Percentiles rank a stretch among this genome's conserved stretches.
Evolutionary conservation across 2,113 vertebrate genomes (phyloP).

Genomic region (Atrichornis clamosus): DNA sequence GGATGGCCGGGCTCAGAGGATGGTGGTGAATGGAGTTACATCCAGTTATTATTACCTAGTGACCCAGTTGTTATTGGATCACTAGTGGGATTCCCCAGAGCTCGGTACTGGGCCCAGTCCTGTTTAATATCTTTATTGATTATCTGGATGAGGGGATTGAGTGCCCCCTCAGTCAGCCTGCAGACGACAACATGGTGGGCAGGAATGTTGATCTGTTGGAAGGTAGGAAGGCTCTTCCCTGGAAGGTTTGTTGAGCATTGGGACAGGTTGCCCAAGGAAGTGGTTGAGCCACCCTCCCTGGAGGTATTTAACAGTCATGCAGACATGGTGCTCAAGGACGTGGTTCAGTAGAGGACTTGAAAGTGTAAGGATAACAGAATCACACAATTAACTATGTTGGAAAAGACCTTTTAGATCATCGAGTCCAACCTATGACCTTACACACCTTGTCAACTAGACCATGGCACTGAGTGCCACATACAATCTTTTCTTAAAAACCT

Average conservation of each 20-base stretch:
- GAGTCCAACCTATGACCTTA: too few relatives aligned
- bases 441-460: too few relatives aligned
- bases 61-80: rapidly evolving
- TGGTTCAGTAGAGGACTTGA: not conserved
- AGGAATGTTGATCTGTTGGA: not conserved
- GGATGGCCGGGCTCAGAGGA: not conserved
- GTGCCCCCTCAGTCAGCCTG: not conserved
- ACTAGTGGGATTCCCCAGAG: not conserved
- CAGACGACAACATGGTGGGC: not conserved
- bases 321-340: not conserved
- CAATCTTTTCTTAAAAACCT: too few relatives aligned
- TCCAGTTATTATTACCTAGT: too few relatives aligned
- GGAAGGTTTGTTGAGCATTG: not conserved
- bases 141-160: rapidly evolving
- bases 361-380: not conserved
- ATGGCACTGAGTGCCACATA: too few relatives aligned
- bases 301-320: not conserved
- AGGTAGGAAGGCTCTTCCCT: not conserved
- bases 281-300: not conserved
- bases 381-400: too few relatives aligned
- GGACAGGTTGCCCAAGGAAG: not conserved
- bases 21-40: not conserved
- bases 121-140: not conserved
- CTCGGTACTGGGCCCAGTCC: not conserved
- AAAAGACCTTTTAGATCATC: too few relatives aligned